Percentiles rank a stretch among this genome's conserved stretches.
phyloP scores from a whole-genome alignment of 1,140 invertebrate genomes.

The Saccostrea glomerata region DNA sequence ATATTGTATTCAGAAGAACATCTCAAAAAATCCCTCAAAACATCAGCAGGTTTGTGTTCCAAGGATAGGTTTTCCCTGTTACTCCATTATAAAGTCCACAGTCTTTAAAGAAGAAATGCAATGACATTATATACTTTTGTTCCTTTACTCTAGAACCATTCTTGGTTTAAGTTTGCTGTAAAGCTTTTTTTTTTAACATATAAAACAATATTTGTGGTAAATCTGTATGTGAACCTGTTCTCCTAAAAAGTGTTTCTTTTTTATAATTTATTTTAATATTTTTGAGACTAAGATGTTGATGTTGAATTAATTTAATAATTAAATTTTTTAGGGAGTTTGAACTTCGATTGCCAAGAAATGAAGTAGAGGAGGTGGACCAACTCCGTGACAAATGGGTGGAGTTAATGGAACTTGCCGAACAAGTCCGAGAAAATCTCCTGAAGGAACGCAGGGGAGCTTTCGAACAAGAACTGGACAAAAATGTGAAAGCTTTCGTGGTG shows the following conservation, averaged over 20 bases:
- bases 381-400: conserved; percentile 76
- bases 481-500: conserved; percentile 79
- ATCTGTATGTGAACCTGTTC: too few species aligned
- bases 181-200: too few species aligned
- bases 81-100: too few species aligned
- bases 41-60: too few species aligned
- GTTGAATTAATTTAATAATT: neutral
- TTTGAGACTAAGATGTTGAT: neutral
- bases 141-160: too few species aligned
- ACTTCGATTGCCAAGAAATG: conserved; percentile 74
- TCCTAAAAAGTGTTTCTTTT: too few species aligned
- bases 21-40: too few species aligned
- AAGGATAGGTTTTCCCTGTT: too few species aligned
- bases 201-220: too few species aligned
- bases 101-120: too few species aligned
- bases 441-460: conserved; percentile 77
- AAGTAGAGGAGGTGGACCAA: conserved; percentile 76
- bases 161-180: too few species aligned
- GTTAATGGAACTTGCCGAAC: conserved; percentile 76
- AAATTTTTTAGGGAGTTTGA: conserved; percentile 73
- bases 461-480: conserved; percentile 79
- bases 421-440: conserved; percentile 74
- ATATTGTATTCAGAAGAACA: neutral
- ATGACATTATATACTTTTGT: too few species aligned
- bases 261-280: neutral